Conservation (phyloP, 2,113 vertebrate species). For the Hemiprocne comata region DNA sequence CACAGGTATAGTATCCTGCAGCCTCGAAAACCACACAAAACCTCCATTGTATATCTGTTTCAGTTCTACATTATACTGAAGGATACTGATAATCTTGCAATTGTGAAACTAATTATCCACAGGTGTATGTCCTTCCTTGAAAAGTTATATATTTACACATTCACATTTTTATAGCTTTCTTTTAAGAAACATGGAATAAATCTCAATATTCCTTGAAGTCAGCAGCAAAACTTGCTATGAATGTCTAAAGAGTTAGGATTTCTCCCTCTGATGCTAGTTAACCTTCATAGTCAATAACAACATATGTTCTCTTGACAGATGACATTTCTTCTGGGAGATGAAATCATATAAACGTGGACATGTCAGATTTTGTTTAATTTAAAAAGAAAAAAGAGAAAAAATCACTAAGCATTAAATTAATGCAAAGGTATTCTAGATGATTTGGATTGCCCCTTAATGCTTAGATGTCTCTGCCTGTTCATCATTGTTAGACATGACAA, state of each 20-base stretch:
- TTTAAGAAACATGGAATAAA: not conserved
- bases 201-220: not conserved
- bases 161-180: not conserved
- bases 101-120: not conserved
- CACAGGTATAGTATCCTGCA: not conserved
- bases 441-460: not conserved
- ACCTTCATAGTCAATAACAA: not conserved
- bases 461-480: not conserved
- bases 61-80: not conserved
- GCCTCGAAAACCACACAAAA: not conserved
- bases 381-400: not conserved
- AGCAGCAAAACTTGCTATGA: not conserved
- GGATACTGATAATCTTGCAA: not conserved
- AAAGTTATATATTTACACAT: not conserved
- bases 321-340: not conserved
- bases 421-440: not conserved
- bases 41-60: not conserved
- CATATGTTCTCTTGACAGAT: not conserved
- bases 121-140: not conserved
- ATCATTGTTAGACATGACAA: not conserved
- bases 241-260: not conserved
- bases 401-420: not conserved
- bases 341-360: not conserved
- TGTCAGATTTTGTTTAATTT: not conserved
- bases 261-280: not conserved